Conservation (phyloP, 2,797 vertebrate species). For the Gallinago solitaria region DNA sequence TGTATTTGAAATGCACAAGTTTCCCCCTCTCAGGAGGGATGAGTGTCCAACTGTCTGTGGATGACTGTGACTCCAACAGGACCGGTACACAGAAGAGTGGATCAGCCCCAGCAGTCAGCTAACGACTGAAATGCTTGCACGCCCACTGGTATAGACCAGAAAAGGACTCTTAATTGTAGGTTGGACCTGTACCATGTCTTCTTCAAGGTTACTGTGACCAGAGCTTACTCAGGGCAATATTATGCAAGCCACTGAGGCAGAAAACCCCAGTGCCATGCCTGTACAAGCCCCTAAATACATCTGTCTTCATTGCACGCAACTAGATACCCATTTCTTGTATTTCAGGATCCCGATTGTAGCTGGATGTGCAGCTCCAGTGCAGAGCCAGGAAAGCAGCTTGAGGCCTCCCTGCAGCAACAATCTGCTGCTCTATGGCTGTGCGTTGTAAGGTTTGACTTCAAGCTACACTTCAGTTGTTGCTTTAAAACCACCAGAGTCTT, state of each 20-base stretch:
- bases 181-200: not conserved
- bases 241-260: not conserved
- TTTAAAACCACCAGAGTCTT: not conserved
- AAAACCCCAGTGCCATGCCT: not conserved
- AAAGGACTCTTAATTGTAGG: not conserved
- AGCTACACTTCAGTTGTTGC: not conserved
- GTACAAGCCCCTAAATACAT: not conserved
- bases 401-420: not conserved
- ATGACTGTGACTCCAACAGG: not conserved
- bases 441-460: conserved; percentile 25
- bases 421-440: conserved; percentile 53
- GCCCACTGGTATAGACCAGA: not conserved
- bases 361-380: not conserved
- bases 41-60: not conserved
- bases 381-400: not conserved
- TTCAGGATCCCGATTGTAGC: not conserved
- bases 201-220: conserved; percentile 11
- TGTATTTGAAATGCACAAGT: not conserved
- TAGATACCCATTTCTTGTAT: not conserved
- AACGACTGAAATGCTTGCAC: not conserved
- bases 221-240: not conserved
- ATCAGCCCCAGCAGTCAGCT: not conserved
- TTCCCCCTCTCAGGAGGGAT: not conserved
- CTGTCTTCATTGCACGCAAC: not conserved
- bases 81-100: not conserved